A percentile compares a stretch with the other conserved stretches of the same genome.
phyloP scores from a whole-genome alignment of 1,140 invertebrate species.

The Brachionus asplanchnoidis region DNA sequence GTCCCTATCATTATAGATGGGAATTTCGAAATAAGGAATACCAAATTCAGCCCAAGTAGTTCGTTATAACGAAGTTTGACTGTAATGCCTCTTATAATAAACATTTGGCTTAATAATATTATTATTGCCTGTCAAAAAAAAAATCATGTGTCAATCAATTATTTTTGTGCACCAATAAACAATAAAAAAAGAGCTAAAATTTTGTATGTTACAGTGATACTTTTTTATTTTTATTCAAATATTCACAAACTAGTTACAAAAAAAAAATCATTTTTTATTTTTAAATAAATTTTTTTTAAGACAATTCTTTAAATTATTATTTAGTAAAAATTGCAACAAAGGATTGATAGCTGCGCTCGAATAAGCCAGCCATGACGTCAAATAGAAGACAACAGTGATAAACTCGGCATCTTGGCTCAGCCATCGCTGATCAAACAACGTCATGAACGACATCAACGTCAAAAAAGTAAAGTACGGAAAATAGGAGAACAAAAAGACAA shows the following conservation, averaged over 20 bases:
- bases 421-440: not conserved
- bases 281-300: not conserved
- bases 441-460: not conserved
- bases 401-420: not conserved
- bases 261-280: not conserved
- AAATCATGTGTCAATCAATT: no score
- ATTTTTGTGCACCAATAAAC: no score
- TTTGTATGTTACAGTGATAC: no score
- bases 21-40: no score
- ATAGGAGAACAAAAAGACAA: conserved; percentile 32
- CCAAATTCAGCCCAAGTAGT: no score
- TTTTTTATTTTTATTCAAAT: not conserved
- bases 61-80: no score
- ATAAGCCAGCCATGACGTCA: conserved; percentile 10
- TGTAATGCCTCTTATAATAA: no score
- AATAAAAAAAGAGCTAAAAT: no score
- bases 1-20: no score
- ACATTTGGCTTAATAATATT: no score
- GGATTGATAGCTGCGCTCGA: conserved; percentile 34
- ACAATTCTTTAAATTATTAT: conserved; percentile 32
- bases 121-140: no score
- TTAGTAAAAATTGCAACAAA: conserved; percentile 12
- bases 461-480: conserved; percentile 39
- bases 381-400: not conserved
- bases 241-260: not conserved